phyloP scores from a whole-genome alignment of 2,113 vertebrate species.

The Tenebrosternarchus preto region DNA sequence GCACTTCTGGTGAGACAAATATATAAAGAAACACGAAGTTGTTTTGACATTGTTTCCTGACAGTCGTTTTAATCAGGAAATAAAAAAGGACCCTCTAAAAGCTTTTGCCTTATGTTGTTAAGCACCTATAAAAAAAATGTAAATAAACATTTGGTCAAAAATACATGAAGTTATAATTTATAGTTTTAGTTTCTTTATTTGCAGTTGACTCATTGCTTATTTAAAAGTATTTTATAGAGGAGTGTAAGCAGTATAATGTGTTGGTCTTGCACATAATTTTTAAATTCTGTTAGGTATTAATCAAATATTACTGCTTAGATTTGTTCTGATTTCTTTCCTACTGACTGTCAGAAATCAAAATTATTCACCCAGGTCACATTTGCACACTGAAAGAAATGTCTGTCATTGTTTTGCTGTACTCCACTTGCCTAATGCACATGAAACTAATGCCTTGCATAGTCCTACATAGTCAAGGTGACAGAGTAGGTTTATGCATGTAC shows the following conservation, averaged over 20 bases:
- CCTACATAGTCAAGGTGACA: slow-evolving; percentile 3
- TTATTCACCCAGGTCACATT: slow-evolving; percentile 40
- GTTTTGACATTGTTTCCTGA: not conserved
- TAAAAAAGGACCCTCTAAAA: not conserved
- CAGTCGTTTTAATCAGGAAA: not conserved
- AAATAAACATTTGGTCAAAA: slow-evolving; percentile 21
- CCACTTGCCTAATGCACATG: slow-evolving; percentile 7
- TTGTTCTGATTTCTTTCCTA: slow-evolving; percentile 64
- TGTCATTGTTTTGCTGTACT: not conserved
- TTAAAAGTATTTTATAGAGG: slow-evolving; percentile 73
- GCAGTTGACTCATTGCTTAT: slow-evolving; percentile 67
- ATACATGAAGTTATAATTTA: slow-evolving; percentile 48
- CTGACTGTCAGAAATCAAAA: slow-evolving; percentile 44
- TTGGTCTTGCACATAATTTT: slow-evolving; percentile 66
- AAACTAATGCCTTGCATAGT: not conserved
- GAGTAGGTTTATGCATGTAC: slow-evolving; percentile 4
- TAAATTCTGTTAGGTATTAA: slow-evolving; percentile 75
- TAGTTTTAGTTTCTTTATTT: slow-evolving; percentile 64
- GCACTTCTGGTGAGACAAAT: not conserved
- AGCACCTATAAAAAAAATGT: not conserved
- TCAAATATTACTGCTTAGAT: slow-evolving; percentile 67
- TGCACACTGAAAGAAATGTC: not conserved
- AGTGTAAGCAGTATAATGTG: slow-evolving; percentile 73
- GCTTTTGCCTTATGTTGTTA: not conserved
- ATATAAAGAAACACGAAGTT: not conserved